phyloP scores from a whole-genome alignment of 2,888 invertebrate species.

The Nasonovia ribisnigri region DNA sequence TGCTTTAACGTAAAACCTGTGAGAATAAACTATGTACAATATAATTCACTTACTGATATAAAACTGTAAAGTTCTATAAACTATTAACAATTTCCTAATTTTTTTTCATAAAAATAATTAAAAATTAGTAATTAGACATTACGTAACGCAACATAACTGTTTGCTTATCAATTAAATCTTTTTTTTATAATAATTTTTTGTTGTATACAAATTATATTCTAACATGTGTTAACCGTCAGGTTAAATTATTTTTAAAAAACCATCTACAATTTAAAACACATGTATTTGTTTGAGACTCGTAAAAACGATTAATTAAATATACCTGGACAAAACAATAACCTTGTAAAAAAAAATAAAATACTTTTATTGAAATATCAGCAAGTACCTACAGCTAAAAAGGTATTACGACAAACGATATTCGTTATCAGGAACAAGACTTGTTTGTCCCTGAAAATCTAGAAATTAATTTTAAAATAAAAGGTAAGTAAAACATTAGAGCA shows the following conservation, averaged over 20 bases:
- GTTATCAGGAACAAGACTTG: constrained; percentile 3
- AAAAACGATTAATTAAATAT: not conserved
- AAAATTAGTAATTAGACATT: not conserved
- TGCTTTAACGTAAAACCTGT: not conserved
- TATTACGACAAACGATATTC: not conserved
- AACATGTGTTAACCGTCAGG: not conserved
- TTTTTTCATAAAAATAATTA: not conserved
- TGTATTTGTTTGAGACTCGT: not conserved
- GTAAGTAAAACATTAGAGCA: not conserved
- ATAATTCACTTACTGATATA: not conserved
- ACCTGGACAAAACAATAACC: not conserved
- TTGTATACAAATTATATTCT: not conserved
- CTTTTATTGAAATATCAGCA: not conserved
- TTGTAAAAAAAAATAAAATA: not conserved
- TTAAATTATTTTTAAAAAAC: not conserved
- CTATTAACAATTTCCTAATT: not conserved
- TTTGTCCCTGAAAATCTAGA: constrained; percentile 3
- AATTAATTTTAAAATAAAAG: not conserved
- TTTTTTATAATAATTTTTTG: not conserved
- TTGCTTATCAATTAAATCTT: not conserved
- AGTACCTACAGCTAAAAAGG: not conserved
- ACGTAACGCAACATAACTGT: not conserved
- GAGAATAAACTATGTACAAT: not conserved
- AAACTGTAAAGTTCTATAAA: not conserved
- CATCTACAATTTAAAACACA: not conserved